phyloP scores from a whole-genome alignment of 2,888 invertebrate genomes.

The Macrosiphum euphorbiae region DNA sequence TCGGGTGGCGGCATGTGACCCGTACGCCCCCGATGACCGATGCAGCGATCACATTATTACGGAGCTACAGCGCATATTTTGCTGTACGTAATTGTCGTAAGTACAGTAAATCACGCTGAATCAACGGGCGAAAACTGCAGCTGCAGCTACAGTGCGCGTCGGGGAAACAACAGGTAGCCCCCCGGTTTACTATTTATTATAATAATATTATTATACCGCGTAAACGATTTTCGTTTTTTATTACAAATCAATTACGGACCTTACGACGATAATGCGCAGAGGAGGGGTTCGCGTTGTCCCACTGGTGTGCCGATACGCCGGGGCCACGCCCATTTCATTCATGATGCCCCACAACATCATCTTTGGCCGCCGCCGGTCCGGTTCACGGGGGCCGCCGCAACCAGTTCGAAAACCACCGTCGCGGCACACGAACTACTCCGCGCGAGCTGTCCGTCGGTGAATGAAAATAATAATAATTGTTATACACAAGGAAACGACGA shows the following conservation, averaged over 20 bases:
- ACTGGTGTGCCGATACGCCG: constrained; percentile 48
- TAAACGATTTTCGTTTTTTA: constrained; percentile 15
- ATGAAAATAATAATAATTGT: not conserved
- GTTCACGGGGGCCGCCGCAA: constrained; percentile 37
- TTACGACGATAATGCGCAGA: not conserved
- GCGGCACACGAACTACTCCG: constrained; percentile 30
- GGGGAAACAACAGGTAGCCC: constrained; percentile 39
- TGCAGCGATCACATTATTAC: not conserved
- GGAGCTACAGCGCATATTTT: not conserved
- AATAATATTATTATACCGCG: not conserved
- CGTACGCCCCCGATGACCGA: not conserved
- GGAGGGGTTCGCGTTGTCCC: constrained; percentile 58
- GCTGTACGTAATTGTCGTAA: not conserved
- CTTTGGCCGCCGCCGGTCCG: constrained; percentile 28
- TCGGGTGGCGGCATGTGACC: too few species aligned
- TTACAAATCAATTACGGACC: constrained; percentile 50
- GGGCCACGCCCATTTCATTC: constrained; percentile 61
- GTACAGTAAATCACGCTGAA: not conserved
- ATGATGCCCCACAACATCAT: constrained; percentile 44
- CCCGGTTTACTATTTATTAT: not conserved
- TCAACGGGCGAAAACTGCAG: not conserved
- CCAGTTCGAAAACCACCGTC: constrained; percentile 60
- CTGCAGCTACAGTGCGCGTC: not conserved
- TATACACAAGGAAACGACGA: not conserved
- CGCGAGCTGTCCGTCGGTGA: constrained; percentile 20